Base-by-base conservation (phyloP, 2,888 invertebrate genomes). In the Steromphala cineraria region DNA sequence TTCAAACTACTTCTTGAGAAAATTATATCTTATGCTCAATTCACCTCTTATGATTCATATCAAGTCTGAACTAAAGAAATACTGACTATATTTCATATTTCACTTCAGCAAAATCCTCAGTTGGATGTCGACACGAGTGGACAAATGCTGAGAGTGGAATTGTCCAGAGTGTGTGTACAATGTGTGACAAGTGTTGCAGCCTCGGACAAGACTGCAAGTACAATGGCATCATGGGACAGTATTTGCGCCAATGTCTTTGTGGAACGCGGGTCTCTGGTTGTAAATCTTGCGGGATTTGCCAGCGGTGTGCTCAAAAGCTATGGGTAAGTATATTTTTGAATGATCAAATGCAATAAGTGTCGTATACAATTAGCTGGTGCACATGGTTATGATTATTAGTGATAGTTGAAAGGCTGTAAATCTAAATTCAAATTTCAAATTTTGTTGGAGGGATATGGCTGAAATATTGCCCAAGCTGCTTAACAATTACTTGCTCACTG, bases 101-200 rank as follows among this genome's bases (percentile, higher is more conserved):
- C 46, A 1, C 82, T 84, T 28, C 75, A 90, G 90, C 90, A 55
- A 90, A 90, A 81, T 83, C 84, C 1, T 90, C 90, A 7, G 84
- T 90, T 75, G 90, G 90, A 0, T 90, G 90, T 79, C 86, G 86
- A 75, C 90, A 90, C 75, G 79, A 80, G 15, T 90, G 90, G 90
- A 82, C 75, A 28, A 71, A 82, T 19, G 67, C 82, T 15, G 84
- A 83, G n/a, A 79, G 81, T 1, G 80, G 81, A 15, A 80, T 82
- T 24, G 75, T 80, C 17, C 89, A 89, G 81, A 86, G 88, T 0
- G 83, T 90, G 8, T 91, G 91, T 83, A 91, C 91, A 1, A 79
- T 91, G 75, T 91, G 91, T 83, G 86, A 89, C 67, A 76, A 81
- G 24, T 91, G 91, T 76, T 88, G 88, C 83, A 87, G 86, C 19